Evolutionary conservation across 2,113 vertebrate species (phyloP), one percentile per base, ranked within the genome.

Genomic region (Plestiodon gilberti): DNA sequence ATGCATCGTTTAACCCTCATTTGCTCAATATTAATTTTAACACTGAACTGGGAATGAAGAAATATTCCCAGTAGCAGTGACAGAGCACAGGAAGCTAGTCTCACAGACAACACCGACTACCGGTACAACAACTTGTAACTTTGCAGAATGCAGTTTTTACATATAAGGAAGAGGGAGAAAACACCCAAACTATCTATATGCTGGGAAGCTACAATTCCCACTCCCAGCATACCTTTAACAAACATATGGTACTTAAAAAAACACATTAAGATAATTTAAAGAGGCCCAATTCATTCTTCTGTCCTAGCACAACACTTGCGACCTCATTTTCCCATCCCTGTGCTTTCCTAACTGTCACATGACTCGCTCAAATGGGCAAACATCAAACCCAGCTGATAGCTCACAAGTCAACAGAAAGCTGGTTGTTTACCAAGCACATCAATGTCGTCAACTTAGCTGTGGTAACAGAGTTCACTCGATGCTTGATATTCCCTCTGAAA

Each of bases 391-490:
- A 69, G 82, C 2, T 69, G 73, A 64, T 62, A 87, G 3, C 76
- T 80, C 43, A 89, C 85, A 93, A 67, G 57, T 25, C 78, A 70
- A 6, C 0, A 64, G 83, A 74, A 89, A 76, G 14, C 40, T 86
- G 23, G 43, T 25, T 90, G 87, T 3, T 89, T 59, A 88, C 52
- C 75, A 87, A 35, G 40, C 67, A 43, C 43, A 88, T 25, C 11
- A 6, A 52, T 65, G 85, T 81, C 17, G 62, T 80, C 71, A 84
- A 73, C 62, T 28, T 0, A 88, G 73, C 52, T 89, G 22, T 89
- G 85, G 82, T 87, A 91, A 83, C 38, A 89, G 78, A 69, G 87
- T 61, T 52, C 85, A 80, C 48, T 13, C 83, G 75, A 10, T n/a
- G 82, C 1, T 35, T 84, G 48, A 85, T 79, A 84, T 15, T 83